Evolutionary conservation across 2,797 vertebrate species (phyloP), one percentile per base, ranked within the genome.

Genomic region (Lacerta bilineata): DNA sequence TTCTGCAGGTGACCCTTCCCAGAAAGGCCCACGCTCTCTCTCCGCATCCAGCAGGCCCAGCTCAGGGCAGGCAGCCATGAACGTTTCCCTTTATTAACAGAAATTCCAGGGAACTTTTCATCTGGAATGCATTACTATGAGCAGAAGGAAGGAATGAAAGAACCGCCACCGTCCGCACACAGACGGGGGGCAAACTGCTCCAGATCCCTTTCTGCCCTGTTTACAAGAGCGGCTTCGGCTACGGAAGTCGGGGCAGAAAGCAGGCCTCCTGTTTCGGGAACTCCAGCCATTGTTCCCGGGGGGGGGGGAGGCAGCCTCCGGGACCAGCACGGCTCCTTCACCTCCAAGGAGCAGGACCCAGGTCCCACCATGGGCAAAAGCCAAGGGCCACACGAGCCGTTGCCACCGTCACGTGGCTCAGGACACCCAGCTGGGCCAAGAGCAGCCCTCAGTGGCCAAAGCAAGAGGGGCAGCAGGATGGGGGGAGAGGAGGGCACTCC

Each of bases 101-200:
- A 87, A 90, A 94, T 91, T 91, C 88, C 85, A 39, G 25, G 75
- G 61, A 13, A 92, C 89, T 78, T 90, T 93, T 94, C 91, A 91
- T 75, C 88, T 95, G 91, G 90, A 83, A 87, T 72, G 81, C 64
- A 64, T 93, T 93, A 93, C 11, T 89, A 68, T n/a, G 61, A 77
- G 83, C 61, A 83, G 86, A 91, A 83, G 90, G 79, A 92, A 86
- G 88, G n/a, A 61, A 80, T 6, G n/a, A 33, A 50, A 80, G 29
- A 20, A 36, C 18, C 66, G 8, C 66, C 66, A 68, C 66, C 6
- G 1, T 29, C 23, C 55, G 2, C 78, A 59, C 29, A 80, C n/a
- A 59, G n/a, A 55, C 13, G 50, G 50, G 50, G 50, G 33, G 71
- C 71, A 74, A 74, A 74, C 71, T 18, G 15, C 3, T 74, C 71